Base-by-base conservation (phyloP, 2,113 vertebrate genomes). In the Erythrocercus mccallii region DNA sequence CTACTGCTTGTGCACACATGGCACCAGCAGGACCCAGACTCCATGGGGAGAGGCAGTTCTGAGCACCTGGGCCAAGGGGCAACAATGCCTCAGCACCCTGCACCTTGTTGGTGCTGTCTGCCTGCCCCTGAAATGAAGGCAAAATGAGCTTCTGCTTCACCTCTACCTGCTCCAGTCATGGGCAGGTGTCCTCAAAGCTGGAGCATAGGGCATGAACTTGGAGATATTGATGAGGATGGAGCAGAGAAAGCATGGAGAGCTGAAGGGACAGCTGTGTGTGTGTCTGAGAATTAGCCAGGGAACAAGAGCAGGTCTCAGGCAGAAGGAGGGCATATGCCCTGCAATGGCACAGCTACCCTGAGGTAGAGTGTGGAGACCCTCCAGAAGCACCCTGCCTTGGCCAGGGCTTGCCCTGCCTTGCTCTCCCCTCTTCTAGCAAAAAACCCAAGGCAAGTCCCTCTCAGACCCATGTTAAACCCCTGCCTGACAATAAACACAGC, bases 31-130 rank as follows among this genome's bases (percentile, higher is more conserved):
- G 80, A 94, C 64, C 54, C 12, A 8, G 24, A 45, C 47, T 80
- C 7, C 1, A 16, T 0, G 0, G 40, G 0, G 0, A 90, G 47
- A 54, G 2, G 1, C 0, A 2, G 40, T 40, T 91, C 40, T 71
- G 80, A 76, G 86, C 31, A 72, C 40, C 57, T 14, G 1, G 9
- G 40, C 12, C 4, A 4, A 38, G 20, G 42, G 50, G 22, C 50
- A 69, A 68, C 0, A 0, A 37, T 40, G 61, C 35, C 31, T 35
- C 74, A 51, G 24, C n/a, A 60, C 56, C 30, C 72, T 81, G 51
- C 20, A n/a, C 72, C 18, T 53, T 45, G 50, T 30, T 1, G 1
- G 16, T 58, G 38, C 33, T 13, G 0, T 50, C 72, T 38, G 18
- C 20, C 42, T 88, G 35, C 22, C 15, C 25, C 35, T 2, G 0